Percentiles rank a stretch among this genome's conserved stretches.
These are phyloP conservation scores for Tautogolabrus adspersus DNA, from an alignment of 2,113 vertebrate species.

Conservation along the genomic window DNA sequence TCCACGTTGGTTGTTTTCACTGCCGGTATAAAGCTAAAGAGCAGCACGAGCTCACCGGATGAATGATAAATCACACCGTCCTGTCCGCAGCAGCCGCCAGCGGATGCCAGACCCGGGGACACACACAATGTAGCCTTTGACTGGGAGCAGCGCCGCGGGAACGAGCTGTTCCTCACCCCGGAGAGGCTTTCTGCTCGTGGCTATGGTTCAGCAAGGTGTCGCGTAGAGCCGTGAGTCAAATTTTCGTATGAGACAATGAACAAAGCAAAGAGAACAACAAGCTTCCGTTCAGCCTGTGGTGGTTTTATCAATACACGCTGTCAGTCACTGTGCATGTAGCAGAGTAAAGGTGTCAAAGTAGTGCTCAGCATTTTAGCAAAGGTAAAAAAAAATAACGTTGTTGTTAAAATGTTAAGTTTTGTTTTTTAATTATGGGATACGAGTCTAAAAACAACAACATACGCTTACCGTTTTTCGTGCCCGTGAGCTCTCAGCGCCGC, in stretches of 20 bases:
- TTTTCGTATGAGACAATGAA: neutral
- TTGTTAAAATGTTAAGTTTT: rapidly evolving
- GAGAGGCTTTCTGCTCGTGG: neutral
- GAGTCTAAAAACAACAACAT: neutral
- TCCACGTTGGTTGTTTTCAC: neutral
- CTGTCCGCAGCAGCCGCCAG: conserved; percentile 61
- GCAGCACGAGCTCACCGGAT: conserved; percentile 12
- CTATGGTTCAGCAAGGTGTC: neutral
- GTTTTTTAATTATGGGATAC: neutral
- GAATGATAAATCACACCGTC: conserved; percentile 41
- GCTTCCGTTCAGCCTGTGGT: conserved; percentile 2
- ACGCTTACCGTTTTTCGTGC: conserved; percentile 43
- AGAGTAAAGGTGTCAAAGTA: conserved; percentile 16
- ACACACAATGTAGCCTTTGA: conserved; percentile 78
- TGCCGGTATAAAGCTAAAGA: neutral
- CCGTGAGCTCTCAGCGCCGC: conserved; percentile 52
- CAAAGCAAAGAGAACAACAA: conserved; percentile 15
- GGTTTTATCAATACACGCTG: conserved; percentile 19
- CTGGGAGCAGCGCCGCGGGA: conserved; percentile 29
- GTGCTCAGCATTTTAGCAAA: neutral
- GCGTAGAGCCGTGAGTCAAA: neutral
- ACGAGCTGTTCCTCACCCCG: conserved; percentile 43
- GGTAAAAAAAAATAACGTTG: neutral
- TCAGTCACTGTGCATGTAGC: neutral
- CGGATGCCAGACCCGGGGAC: conserved; percentile 53